Percentiles rank a stretch among this genome's conserved stretches.
Evolutionary conservation across 2,888 invertebrate genomes (phyloP).

Genomic region (Pelosia muscerda): DNA sequence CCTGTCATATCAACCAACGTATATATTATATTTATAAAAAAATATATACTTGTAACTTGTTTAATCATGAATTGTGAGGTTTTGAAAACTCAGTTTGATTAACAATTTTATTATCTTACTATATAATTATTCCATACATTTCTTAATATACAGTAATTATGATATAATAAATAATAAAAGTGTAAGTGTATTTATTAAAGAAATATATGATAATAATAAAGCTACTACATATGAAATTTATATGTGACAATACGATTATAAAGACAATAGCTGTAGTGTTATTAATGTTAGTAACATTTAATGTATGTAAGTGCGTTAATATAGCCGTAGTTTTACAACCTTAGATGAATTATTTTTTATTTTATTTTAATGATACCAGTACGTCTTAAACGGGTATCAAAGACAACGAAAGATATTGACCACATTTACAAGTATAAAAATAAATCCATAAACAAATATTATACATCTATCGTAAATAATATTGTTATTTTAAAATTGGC

Average conservation of each 20-base stretch:
- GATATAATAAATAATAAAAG: slow-evolving; percentile 26
- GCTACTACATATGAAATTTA: slow-evolving; percentile 47
- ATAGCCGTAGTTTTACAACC: slow-evolving; percentile 1
- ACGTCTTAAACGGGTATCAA: slow-evolving; percentile 23
- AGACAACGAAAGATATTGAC: slow-evolving; percentile 39
- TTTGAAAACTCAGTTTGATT: slow-evolving; percentile 40
- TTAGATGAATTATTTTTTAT: not conserved
- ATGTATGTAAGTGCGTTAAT: slow-evolving; percentile 27
- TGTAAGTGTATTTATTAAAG: slow-evolving; percentile 42
- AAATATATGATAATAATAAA: slow-evolving; percentile 41
- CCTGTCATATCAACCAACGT: slow-evolving; percentile 69
- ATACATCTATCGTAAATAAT: not conserved
- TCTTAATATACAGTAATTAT: slow-evolving; percentile 42
- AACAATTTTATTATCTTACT: slow-evolving; percentile 44
- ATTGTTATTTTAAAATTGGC: not conserved
- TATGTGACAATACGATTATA: slow-evolving; percentile 70
- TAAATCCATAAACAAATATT: not conserved
- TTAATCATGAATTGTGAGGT: slow-evolving; percentile 29
- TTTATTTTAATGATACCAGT: slow-evolving; percentile 13
- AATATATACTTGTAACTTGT: slow-evolving; percentile 38
- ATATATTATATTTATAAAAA: slow-evolving; percentile 41
- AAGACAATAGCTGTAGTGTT: slow-evolving; percentile 68
- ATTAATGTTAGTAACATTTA: slow-evolving; percentile 44
- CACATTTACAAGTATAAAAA: not conserved
- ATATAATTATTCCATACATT: slow-evolving; percentile 50